Evolutionary conservation across 53 echinoderm and acorn worm genomes (phyloP), one percentile per base, ranked within the genome.

Genomic region (Holothuria leucospilota): DNA sequence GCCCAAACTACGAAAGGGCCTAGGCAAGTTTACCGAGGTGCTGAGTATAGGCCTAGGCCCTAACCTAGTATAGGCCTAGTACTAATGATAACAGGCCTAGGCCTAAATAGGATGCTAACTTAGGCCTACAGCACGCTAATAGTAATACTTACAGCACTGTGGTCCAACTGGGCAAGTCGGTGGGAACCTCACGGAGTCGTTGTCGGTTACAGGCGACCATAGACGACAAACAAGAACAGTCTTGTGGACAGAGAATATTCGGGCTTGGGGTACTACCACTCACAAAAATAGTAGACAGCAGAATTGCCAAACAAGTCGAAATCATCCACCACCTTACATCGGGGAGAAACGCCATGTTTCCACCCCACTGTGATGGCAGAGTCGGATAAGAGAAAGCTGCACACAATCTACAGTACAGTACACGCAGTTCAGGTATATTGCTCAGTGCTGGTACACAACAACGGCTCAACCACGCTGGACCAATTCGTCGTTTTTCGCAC

Each of bases 241-340:
- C 29, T 52, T 65, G 20, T 28, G 84, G 84, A 53, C 84, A 83
- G 9, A 39, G 27, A 63, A 83, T 83, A 40, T 83, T 83, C 25
- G 84, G 84, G 63, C 53, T 83, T 40, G 6, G 34, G 24, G 68
- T 51, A 83, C 46, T 26, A 38, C 23, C 5, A 20, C 84, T 68
- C 63, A 26, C 39, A 49, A 67, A 46, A 40, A 49, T 13, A 5
- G 51, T 67, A 4, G 68, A 14, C 68, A 28, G 14, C 27, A 34
- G 28, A 18, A 67, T 15, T 28, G 20, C 27, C 28, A 67, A 28
- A 67, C 28, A 34, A 67, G 20, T 11, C 34, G 1, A 29, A 5
- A 83, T 65, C 23, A 26, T 83, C 84, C 84, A 83, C 84, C 84
- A 83, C 84, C 82, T 82, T 34, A 82, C 82, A 39, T 82, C 82